phyloP scores from a whole-genome alignment of 2,888 invertebrate species.

The Drosophila cognata region DNA sequence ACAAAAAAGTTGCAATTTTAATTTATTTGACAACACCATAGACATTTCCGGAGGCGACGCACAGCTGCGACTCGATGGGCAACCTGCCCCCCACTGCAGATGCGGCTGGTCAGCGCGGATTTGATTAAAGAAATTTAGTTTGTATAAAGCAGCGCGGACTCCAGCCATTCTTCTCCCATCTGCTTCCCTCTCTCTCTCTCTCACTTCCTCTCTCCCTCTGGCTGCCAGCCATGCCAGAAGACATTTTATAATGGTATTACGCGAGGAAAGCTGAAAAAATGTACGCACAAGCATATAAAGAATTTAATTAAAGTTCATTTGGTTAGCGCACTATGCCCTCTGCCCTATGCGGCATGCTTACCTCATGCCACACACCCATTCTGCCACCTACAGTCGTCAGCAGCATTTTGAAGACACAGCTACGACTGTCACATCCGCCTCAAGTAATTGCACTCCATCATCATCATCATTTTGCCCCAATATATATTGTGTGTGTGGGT shows the following conservation, averaged over 20 bases:
- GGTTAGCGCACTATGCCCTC: conserved; percentile 43
- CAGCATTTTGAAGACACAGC: conserved; percentile 38
- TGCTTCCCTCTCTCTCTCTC: not conserved
- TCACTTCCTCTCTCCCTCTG: not conserved
- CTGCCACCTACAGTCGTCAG: conserved; percentile 3
- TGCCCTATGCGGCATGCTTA: not conserved
- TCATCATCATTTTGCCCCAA: conserved; percentile 56
- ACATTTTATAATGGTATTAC: conserved; percentile 64
- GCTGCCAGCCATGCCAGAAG: conserved; percentile 13
- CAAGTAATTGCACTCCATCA: conserved; percentile 75
- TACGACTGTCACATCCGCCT: conserved; percentile 66
- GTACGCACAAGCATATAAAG: conserved; percentile 68
- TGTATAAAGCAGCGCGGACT: not conserved
- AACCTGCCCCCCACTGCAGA: not conserved
- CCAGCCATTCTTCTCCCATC: not conserved
- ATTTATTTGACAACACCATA: conserved; percentile 61
- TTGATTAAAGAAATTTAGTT: not conserved
- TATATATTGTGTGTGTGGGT: conserved; percentile 13
- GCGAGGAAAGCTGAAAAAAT: conserved; percentile 38
- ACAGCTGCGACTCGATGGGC: conserved; percentile 7
- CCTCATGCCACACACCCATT: not conserved
- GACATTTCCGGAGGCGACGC: not conserved
- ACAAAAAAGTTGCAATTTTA: conserved; percentile 52
- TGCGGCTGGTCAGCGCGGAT: conserved; percentile 3
- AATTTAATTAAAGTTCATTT: conserved; percentile 78